A percentile compares a stretch with the other conserved stretches of the same genome.
These are phyloP conservation scores for Coturnix japonica DNA, from an alignment of 2,113 vertebrate species.

Conservation along the genomic window DNA sequence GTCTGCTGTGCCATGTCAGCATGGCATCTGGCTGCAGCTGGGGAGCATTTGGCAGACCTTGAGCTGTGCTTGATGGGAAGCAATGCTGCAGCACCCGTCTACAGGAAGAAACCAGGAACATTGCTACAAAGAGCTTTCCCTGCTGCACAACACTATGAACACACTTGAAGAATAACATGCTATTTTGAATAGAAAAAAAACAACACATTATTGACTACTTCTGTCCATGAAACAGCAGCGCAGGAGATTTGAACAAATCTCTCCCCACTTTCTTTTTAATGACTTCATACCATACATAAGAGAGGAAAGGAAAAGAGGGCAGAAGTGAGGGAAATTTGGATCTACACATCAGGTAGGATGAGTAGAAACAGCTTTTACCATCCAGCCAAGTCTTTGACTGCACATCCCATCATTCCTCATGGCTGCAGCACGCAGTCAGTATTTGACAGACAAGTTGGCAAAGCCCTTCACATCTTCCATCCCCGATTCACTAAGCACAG, in stretches of 20 bases:
- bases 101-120: not conserved
- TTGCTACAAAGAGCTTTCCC: not conserved
- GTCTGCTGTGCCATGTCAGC: not conserved
- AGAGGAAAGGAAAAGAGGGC: not conserved
- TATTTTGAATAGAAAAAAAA: not conserved
- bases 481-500: not conserved
- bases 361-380: not conserved
- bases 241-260: not conserved
- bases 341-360: not conserved
- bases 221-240: not conserved
- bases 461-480: not conserved
- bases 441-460: slow-evolving; percentile 32
- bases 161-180: not conserved
- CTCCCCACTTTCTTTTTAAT: not conserved
- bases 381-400: not conserved
- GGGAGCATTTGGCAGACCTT: not conserved
- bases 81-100: not conserved
- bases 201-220: not conserved
- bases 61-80: not conserved
- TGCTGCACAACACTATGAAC: not conserved
- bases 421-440: slow-evolving; percentile 13
- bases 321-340: not conserved
- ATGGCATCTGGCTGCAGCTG: not conserved
- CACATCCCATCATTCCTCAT: not conserved
- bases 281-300: not conserved